Evolutionary conservation across 2,888 invertebrate species (phyloP).

Genomic region (Philopedon plagiatum): DNA sequence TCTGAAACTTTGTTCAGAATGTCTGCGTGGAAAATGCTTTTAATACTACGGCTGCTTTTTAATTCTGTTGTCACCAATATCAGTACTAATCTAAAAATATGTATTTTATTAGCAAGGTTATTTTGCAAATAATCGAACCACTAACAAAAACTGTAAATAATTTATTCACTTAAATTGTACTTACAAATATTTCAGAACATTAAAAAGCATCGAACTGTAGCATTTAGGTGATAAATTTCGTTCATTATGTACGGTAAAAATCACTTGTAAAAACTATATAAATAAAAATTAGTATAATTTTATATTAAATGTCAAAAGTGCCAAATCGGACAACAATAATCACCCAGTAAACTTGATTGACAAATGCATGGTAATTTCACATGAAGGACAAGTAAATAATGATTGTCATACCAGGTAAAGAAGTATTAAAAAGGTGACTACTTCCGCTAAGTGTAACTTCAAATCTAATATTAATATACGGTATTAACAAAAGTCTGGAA

Average conservation of each 20-base stretch:
- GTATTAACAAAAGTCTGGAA: too few species aligned
- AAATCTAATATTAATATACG: too few species aligned
- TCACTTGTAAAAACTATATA: conserved; percentile 41
- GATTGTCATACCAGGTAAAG: too few species aligned
- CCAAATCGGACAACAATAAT: conserved; percentile 26
- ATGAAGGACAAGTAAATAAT: neutral
- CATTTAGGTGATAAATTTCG: conserved; percentile 36
- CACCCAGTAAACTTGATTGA: conserved; percentile 78
- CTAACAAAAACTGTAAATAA: neutral
- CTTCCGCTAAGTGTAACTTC: too few species aligned
- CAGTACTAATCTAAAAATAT: conserved; percentile 21
- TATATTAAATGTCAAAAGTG: conserved; percentile 40
- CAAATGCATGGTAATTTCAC: neutral
- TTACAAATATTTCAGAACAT: conserved; percentile 56
- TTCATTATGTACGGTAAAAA: conserved; percentile 42
- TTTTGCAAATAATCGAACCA: neutral
- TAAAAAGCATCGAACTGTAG: conserved; percentile 55
- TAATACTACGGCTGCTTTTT: conserved; percentile 1
- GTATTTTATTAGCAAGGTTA: neutral
- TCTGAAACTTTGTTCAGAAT: conserved; percentile 53
- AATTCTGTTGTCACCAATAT: conserved; percentile 2
- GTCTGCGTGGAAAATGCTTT: neutral
- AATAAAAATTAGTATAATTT: conserved; percentile 27
- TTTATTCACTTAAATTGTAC: conserved; percentile 35
- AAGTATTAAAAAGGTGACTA: too few species aligned